phyloP scores from a whole-genome alignment of 2,113 vertebrate genomes.

The Neotragus moschatus region DNA sequence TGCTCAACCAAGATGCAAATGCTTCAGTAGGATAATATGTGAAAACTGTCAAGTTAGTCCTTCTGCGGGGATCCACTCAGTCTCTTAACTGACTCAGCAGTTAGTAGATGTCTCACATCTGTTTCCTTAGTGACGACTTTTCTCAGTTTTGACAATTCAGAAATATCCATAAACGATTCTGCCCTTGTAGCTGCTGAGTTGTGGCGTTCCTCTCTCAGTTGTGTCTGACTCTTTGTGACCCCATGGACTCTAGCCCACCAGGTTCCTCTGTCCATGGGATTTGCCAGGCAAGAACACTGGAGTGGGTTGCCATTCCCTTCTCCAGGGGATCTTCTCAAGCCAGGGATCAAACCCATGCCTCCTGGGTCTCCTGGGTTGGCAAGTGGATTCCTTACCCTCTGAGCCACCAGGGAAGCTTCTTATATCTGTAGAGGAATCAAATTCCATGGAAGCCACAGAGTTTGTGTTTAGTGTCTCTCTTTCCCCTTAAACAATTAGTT shows the following conservation, averaged over 20 bases:
- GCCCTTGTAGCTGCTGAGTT: not conserved
- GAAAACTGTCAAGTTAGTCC: not conserved
- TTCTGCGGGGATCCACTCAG: not conserved
- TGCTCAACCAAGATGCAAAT: not conserved
- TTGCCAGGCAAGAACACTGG: not conserved
- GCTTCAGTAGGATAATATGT: not conserved
- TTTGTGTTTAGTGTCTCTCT: not conserved
- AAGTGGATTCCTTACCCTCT: not conserved
- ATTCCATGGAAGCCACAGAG: not conserved
- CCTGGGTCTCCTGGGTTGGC: not conserved
- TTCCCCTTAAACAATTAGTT: not conserved
- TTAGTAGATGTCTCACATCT: not conserved
- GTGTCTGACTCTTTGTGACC: not conserved
- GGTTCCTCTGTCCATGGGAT: not conserved
- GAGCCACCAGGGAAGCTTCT: not conserved
- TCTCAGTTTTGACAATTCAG: not conserved
- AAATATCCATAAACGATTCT: not conserved
- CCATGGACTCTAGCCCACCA: not conserved
- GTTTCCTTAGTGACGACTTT: not conserved
- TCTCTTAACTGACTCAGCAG: not conserved
- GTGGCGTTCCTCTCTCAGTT: not conserved
- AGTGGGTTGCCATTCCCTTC: not conserved
- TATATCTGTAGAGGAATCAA: not conserved
- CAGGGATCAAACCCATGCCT: not conserved
- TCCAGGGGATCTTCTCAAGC: not conserved